phyloP scores from a whole-genome alignment of 92 coral and sea anemone genomes.

The Umimayanthus chanpuru region DNA sequence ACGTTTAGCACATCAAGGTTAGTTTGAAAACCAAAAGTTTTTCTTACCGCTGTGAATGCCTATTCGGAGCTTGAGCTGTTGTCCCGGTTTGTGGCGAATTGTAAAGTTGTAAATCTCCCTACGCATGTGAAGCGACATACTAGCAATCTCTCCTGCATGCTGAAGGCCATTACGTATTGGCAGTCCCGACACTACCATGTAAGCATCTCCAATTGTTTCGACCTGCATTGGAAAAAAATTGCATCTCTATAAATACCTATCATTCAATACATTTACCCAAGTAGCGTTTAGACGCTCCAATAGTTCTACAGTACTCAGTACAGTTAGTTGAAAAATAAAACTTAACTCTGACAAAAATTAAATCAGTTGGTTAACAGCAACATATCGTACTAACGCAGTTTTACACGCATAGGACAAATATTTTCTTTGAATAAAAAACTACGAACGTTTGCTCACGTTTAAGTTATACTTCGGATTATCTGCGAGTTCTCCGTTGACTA shows the following conservation, averaged over 20 bases:
- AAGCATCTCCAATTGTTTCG: constrained; percentile 98
- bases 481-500: no score
- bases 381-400: not conserved
- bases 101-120: constrained; percentile 72
- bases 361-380: not conserved
- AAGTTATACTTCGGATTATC: no score
- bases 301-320: no score
- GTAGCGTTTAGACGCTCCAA: no score
- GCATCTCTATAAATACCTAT: not conserved
- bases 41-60: constrained; percentile 92
- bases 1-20: not conserved
- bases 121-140: constrained; percentile 94
- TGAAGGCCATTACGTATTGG: constrained; percentile 86
- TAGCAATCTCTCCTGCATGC: constrained; percentile 96
- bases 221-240: constrained; percentile 59
- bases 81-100: constrained; percentile 83
- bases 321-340: no score
- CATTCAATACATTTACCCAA: not conserved
- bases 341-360: no score
- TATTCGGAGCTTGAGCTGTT: constrained; percentile 86
- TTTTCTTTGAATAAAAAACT: no score
- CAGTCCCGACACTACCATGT: constrained; percentile 97
- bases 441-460: no score
- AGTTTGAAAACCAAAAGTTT: not conserved
- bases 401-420: no score